Conservation (phyloP, 2,113 vertebrate species). For the Oryzias melastigma region DNA sequence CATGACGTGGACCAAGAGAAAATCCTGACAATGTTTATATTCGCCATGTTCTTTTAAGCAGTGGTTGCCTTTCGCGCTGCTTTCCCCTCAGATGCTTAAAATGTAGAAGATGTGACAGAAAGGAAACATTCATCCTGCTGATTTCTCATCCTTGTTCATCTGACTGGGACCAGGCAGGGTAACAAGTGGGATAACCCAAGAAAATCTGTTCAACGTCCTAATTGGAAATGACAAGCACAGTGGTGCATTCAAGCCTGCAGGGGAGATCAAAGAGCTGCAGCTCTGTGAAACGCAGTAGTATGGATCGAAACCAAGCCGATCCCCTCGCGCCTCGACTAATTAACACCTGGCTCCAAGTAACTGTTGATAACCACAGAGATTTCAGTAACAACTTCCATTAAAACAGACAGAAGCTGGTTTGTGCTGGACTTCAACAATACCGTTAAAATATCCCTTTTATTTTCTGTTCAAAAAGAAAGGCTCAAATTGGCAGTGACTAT, state of each 20-base stretch:
- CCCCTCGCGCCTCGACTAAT: conserved; percentile 56
- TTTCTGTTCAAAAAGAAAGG: too few species aligned
- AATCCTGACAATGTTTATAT: conserved; percentile 30
- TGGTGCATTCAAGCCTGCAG: conserved; percentile 57
- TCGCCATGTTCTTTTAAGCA: conserved; percentile 23
- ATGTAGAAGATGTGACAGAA: conserved; percentile 44
- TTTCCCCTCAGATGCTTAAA: conserved; percentile 26
- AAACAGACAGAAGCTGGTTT: not conserved
- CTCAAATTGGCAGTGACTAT: too few species aligned
- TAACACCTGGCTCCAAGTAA: conserved; percentile 69
- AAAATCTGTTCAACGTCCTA: conserved; percentile 68
- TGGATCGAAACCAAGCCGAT: conserved; percentile 59
- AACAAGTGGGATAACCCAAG: conserved; percentile 44
- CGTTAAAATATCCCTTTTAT: conserved; percentile 2
- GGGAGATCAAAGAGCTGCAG: conserved; percentile 64
- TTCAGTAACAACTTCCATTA: conserved; percentile 8
- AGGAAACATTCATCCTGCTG: conserved; percentile 41
- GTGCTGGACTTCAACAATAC: conserved; percentile 24
- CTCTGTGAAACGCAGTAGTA: conserved; percentile 54
- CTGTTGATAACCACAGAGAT: conserved; percentile 50
- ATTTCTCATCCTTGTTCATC: conserved; percentile 58
- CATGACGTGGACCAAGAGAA: conserved; percentile 13
- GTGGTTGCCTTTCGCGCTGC: conserved; percentile 43
- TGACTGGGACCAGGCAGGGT: conserved; percentile 43
- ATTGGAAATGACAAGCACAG: conserved; percentile 72